These are phyloP conservation scores for Epinotia ramella DNA, from an alignment of 2,888 invertebrate genomes.

Conservation along the genomic window DNA sequence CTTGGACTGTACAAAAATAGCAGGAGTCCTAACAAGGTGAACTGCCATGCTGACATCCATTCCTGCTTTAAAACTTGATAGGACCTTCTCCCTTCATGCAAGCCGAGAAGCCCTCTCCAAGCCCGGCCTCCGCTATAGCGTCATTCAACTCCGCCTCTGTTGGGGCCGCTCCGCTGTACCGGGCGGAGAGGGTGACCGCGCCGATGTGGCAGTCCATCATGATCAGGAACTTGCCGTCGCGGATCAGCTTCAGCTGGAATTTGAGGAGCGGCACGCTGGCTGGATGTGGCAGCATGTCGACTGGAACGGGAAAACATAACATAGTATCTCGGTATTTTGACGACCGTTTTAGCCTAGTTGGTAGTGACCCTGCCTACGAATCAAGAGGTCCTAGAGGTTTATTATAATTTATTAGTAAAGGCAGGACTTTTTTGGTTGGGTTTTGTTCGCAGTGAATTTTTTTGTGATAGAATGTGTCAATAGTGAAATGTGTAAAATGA, in stretches of 20 bases:
- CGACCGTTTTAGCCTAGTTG: too few relatives aligned
- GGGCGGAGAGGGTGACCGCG: conserved; percentile 52
- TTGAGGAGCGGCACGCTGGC: conserved; percentile 62
- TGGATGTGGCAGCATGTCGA: conserved; percentile 57
- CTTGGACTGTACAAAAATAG: too few relatives aligned
- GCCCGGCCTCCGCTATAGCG: conserved; percentile 50
- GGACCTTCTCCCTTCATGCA: conserved; percentile 50
- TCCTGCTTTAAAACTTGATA: background rate
- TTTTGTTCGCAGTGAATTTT: too few relatives aligned
- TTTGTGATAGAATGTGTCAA: too few relatives aligned
- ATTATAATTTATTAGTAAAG: too few relatives aligned
- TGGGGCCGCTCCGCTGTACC: conserved; percentile 47
- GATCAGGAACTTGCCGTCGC: conserved; percentile 63
- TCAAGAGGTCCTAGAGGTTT: too few relatives aligned
- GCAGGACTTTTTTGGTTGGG: too few relatives aligned
- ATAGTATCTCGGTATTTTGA: too few relatives aligned
- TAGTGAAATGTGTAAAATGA: too few relatives aligned
- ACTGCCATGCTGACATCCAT: too few relatives aligned
- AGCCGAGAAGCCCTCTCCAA: conserved; percentile 62
- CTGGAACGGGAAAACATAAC: background rate
- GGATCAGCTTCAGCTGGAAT: conserved; percentile 66
- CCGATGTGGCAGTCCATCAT: conserved; percentile 68
- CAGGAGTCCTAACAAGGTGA: too few relatives aligned
- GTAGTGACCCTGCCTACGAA: too few relatives aligned
- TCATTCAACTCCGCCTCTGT: conserved; percentile 59